Evolutionary conservation across 1,140 invertebrate species (phyloP).

Genomic region (Procambarus clarkii): DNA sequence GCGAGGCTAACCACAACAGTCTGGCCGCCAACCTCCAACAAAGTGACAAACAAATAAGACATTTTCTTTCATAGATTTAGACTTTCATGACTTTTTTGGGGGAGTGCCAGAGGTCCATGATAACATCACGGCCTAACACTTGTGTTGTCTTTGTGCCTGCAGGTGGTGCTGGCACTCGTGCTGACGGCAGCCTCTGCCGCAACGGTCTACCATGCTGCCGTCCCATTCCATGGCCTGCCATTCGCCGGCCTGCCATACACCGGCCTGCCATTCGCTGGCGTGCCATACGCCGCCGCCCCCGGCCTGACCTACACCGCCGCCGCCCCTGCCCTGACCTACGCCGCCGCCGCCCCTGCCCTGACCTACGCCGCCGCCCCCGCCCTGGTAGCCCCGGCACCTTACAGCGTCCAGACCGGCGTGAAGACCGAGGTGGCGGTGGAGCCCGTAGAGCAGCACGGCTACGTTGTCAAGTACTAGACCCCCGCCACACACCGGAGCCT

Average conservation of each 20-base stretch:
- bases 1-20: too few relatives aligned
- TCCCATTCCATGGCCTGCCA: neutral
- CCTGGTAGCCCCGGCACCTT: slow-evolving; percentile 31
- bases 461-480: slow-evolving; percentile 51
- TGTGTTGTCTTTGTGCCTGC: neutral
- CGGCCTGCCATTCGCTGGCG: neutral
- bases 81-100: too few relatives aligned
- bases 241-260: neutral
- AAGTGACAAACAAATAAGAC: too few relatives aligned
- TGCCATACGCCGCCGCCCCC: neutral
- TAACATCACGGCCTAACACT: too few relatives aligned
- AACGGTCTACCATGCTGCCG: slow-evolving; percentile 1
- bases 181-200: slow-evolving; percentile 7
- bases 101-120: too few relatives aligned
- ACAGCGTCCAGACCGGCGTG: slow-evolving; percentile 23
- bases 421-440: slow-evolving; percentile 25
- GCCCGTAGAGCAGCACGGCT: slow-evolving; percentile 51
- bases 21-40: too few relatives aligned
- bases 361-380: neutral
- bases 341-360: neutral
- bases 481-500: neutral
- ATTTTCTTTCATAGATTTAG: too few relatives aligned
- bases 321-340: neutral
- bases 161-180: slow-evolving; percentile 23
- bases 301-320: neutral